phyloP scores from a whole-genome alignment of 1,140 invertebrate genomes.

The Drosophila saltans region DNA sequence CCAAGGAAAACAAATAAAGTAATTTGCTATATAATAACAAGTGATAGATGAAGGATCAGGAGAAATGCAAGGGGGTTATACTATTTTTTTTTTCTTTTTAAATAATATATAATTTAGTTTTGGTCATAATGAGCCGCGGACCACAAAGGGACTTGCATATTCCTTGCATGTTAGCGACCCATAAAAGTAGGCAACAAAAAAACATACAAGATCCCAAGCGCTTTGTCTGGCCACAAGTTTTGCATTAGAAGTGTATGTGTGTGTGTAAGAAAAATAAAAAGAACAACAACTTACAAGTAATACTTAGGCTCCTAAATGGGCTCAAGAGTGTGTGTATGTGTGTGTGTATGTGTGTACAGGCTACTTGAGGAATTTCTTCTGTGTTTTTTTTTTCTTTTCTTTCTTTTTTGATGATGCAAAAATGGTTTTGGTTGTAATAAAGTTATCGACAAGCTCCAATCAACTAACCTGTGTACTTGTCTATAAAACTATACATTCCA shows the following conservation, averaged over 20 bases:
- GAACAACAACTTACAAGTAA: slow-evolving; percentile 68
- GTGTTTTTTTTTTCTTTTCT: slow-evolving; percentile 15
- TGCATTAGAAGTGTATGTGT: background rate
- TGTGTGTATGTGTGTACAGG: slow-evolving; percentile 30
- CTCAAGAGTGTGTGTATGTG: slow-evolving; percentile 31
- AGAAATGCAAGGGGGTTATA: slow-evolving; percentile 4
- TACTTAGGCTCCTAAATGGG: slow-evolving; percentile 73
- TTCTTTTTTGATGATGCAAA: slow-evolving; percentile 57
- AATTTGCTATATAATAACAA: slow-evolving; percentile 28
- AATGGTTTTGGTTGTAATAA: slow-evolving; percentile 66
- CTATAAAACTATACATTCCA: background rate
- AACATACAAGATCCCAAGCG: slow-evolving; percentile 36
- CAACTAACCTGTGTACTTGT: slow-evolving; percentile 14
- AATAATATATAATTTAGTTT: slow-evolving; percentile 70
- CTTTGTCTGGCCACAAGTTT: slow-evolving; percentile 57
- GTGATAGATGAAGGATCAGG: background rate
- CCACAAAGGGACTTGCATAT: slow-evolving; percentile 35
- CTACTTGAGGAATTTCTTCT: slow-evolving; percentile 45
- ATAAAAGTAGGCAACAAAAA: slow-evolving; percentile 70
- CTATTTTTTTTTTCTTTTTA: slow-evolving; percentile 19
- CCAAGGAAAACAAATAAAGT: slow-evolving; percentile 35
- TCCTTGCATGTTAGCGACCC: slow-evolving; percentile 60
- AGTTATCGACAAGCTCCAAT: slow-evolving; percentile 64
- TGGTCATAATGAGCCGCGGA: slow-evolving; percentile 52
- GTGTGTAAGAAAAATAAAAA: too few relatives aligned